phyloP scores from a whole-genome alignment of 2,113 vertebrate genomes.

The Prolemur simus region DNA sequence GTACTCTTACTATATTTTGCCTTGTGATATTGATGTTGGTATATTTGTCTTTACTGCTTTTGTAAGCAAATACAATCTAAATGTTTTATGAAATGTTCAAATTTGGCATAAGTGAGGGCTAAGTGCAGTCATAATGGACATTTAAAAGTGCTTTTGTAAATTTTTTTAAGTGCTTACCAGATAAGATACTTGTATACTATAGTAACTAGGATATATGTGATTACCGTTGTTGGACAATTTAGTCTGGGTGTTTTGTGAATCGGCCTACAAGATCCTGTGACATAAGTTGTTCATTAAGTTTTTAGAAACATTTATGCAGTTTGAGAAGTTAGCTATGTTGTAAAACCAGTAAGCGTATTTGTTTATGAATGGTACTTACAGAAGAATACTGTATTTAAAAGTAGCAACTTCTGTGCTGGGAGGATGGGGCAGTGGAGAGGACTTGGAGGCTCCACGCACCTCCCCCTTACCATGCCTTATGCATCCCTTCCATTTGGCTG shows the following conservation, averaged over 20 bases:
- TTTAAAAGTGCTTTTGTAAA: constrained; percentile 55
- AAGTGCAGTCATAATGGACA: background rate
- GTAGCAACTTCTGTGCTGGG: background rate
- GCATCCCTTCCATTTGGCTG: no score
- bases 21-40: background rate
- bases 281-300: background rate
- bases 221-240: background rate
- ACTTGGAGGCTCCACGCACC: no score
- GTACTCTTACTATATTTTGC: constrained; percentile 7
- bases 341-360: constrained; percentile 30
- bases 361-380: constrained; percentile 22
- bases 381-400: constrained; percentile 38
- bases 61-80: background rate
- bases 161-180: constrained; percentile 2
- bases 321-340: constrained; percentile 5
- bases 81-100: constrained; percentile 50
- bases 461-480: no score
- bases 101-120: constrained; percentile 30
- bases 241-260: background rate
- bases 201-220: constrained; percentile 33
- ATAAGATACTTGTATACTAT: constrained; percentile 17
- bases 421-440: no score
- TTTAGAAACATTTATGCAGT: constrained; percentile 28
- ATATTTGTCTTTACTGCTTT: background rate
- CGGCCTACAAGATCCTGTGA: constrained; percentile 2